Evolutionary conservation across 2,888 invertebrate genomes (phyloP).

Genomic region (Zootermopsis nevadensis): DNA sequence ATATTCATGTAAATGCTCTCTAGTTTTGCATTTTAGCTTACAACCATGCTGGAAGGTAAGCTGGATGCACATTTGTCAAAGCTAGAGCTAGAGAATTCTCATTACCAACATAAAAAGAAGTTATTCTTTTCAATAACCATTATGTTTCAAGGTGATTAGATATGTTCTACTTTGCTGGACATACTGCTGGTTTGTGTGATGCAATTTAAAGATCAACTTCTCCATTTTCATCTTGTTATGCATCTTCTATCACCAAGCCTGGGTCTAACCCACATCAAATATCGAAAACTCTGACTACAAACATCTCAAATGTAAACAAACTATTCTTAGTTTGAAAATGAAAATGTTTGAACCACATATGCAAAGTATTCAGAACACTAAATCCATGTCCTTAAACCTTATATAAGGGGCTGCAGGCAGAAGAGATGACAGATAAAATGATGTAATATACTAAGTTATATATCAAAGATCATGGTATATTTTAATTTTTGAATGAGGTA

Average conservation of each 20-base stretch:
- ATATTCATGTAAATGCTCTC: conserved; percentile 29
- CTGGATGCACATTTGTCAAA: conserved; percentile 28
- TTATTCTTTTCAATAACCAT: not conserved
- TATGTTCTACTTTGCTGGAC: not conserved
- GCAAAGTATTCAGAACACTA: not conserved
- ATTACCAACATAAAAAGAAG: not conserved
- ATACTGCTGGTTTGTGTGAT: not conserved
- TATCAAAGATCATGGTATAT: no score
- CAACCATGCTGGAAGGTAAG: conserved; percentile 1
- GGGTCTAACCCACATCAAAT: not conserved
- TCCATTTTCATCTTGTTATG: not conserved
- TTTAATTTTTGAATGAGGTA: no score
- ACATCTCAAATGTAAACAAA: not conserved
- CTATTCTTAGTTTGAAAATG: not conserved
- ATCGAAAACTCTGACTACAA: not conserved
- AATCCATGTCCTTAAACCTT: not conserved
- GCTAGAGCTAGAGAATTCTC: not conserved
- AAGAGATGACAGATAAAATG: no score
- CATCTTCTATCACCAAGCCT: no score
- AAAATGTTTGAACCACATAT: not conserved
- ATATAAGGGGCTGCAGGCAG: no score
- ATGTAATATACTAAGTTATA: no score
- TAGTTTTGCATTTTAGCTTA: conserved; percentile 7
- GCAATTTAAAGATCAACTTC: not conserved
- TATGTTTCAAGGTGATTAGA: not conserved